Conservation (phyloP, 2,113 vertebrate genomes). For the Cyanoramphus novaezelandiae region DNA sequence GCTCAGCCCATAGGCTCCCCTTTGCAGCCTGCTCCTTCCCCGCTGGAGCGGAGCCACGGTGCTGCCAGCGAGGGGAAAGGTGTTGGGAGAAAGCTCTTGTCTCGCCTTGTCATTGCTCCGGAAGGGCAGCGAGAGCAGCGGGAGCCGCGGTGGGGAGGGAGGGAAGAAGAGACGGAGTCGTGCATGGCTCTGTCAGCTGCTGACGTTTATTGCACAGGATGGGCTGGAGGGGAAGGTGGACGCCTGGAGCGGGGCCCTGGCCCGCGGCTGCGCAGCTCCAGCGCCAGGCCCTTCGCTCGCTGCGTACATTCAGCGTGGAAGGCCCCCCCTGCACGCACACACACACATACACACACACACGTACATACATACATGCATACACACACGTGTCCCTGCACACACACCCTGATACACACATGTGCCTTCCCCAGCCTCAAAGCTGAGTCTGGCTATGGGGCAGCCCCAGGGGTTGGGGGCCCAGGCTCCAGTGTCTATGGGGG, state of each 20-base stretch:
- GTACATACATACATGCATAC: neutral
- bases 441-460: neutral
- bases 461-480: neutral
- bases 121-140: neutral
- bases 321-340: neutral
- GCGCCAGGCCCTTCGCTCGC: neutral
- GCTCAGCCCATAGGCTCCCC: neutral
- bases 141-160: neutral
- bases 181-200: conserved; percentile 79
- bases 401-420: rapidly evolving
- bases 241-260: neutral
- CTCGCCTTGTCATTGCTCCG: neutral
- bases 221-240: conserved; percentile 56
- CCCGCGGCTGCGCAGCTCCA: neutral
- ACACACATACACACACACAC: rapidly evolving
- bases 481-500: neutral
- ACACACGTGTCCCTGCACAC: neutral
- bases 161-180: conserved; percentile 13
- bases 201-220: conserved; percentile 92
- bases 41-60: rapidly evolving
- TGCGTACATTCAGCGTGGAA: conserved; percentile 57
- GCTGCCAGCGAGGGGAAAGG: neutral
- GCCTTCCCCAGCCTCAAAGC: neutral
- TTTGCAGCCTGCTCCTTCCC: neutral
- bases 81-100: neutral